phyloP scores from a whole-genome alignment of 2,888 invertebrate genomes.

The Nymphalis polychloros region DNA sequence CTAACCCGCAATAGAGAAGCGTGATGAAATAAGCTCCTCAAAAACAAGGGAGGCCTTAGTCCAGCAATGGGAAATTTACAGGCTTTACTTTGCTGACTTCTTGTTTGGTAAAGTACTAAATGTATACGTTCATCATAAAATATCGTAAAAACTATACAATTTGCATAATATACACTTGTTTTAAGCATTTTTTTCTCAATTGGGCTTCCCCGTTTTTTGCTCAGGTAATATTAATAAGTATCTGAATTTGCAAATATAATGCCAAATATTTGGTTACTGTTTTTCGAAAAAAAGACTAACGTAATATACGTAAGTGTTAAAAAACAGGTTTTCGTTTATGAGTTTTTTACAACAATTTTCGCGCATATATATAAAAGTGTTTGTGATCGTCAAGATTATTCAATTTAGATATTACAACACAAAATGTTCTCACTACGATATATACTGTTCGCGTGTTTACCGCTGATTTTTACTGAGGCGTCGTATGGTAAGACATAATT shows the following conservation, averaged over 20 bases:
- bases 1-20: no score
- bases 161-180: no score
- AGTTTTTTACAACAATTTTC: slow-evolving; percentile 1
- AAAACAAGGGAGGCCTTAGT: no score
- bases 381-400: slow-evolving; percentile 10
- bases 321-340: slow-evolving; percentile 12
- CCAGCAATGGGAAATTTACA: no score
- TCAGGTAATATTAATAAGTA: not conserved
- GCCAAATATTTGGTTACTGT: not conserved
- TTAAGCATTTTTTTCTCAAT: not conserved
- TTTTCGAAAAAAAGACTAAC: not conserved
- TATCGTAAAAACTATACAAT: no score
- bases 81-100: no score
- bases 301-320: not conserved
- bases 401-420: slow-evolving; percentile 11
- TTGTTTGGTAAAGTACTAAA: no score
- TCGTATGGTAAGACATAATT: not conserved
- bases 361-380: slow-evolving; percentile 24
- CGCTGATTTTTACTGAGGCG: not conserved
- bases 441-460: not conserved
- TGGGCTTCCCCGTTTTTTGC: not conserved
- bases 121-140: no score
- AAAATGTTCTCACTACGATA: slow-evolving; percentile 32
- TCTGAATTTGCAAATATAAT: no score
- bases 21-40: no score